These are phyloP conservation scores for Lamellibrachia columna DNA, from an alignment of 2,888 invertebrate genomes.

Conservation along the genomic window DNA sequence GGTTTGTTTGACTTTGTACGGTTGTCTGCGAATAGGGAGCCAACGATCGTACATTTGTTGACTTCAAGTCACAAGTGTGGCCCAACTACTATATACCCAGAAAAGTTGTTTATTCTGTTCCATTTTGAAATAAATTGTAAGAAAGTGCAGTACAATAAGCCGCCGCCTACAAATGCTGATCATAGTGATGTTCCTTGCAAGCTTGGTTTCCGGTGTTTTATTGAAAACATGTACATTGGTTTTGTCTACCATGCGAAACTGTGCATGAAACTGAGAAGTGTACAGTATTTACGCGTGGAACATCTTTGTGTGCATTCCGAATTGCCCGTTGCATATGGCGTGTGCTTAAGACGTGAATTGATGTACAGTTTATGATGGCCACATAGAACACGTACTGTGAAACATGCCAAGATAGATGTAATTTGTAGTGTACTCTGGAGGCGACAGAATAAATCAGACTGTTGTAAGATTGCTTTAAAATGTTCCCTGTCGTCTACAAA, in stretches of 20 bases:
- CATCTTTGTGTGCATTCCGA: neutral
- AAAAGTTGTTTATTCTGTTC: neutral
- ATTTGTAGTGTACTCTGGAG: constrained; percentile 8
- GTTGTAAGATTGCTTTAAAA: neutral
- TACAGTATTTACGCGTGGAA: neutral
- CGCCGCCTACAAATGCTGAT: neutral
- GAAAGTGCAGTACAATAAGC: neutral
- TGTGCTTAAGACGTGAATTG: neutral
- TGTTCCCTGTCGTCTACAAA: neutral
- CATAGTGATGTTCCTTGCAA: neutral
- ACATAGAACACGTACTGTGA: neutral
- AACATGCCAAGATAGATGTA: neutral
- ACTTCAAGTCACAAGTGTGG: neutral
- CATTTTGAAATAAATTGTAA: constrained; percentile 1
- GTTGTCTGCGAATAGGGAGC: neutral
- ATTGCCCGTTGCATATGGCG: neutral
- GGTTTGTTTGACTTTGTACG: neutral
- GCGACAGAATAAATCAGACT: neutral
- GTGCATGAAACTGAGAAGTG: neutral
- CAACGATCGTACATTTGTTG: neutral
- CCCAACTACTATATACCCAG: neutral
- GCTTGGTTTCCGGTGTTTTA: neutral
- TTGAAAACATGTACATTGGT: neutral
- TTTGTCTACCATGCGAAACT: neutral
- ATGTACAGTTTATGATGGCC: neutral